Percentiles rank a stretch among this genome's conserved stretches.
Conservation (phyloP, 2,797 vertebrate species). For the Peromyscus nudipes region DNA sequence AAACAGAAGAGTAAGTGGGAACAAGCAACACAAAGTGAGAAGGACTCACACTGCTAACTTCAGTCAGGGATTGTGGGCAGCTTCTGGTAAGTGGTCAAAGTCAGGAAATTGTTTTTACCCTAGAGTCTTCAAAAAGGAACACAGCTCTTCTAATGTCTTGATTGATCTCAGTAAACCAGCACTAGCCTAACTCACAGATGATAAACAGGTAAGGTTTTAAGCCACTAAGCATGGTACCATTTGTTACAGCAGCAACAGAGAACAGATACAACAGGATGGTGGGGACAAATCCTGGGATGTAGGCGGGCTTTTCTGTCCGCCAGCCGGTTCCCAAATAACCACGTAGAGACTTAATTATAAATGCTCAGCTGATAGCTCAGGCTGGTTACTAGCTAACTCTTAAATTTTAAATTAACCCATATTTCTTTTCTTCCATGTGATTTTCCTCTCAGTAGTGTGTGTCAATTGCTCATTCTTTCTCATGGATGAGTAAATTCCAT, state of each 20-base stretch:
- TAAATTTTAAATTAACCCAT: too few species aligned
- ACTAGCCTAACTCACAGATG: not conserved
- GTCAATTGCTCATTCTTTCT: too few species aligned
- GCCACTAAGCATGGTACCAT: not conserved
- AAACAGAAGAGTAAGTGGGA: not conserved
- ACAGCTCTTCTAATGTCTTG: not conserved
- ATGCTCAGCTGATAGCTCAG: too few species aligned
- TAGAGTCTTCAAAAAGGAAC: not conserved
- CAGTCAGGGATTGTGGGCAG: not conserved
- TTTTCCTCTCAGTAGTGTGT: too few species aligned
- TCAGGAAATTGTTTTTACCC: not conserved
- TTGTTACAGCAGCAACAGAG: slow-evolving; percentile 23
- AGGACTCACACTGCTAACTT: too few species aligned
- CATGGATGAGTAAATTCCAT: too few species aligned
- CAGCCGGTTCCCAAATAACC: too few species aligned
- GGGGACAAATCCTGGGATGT: not conserved
- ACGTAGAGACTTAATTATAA: too few species aligned
- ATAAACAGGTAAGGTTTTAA: not conserved
- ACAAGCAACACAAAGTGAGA: not conserved
- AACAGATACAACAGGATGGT: not conserved
- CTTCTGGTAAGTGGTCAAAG: not conserved
- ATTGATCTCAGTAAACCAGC: not conserved
- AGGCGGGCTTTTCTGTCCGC: too few species aligned
- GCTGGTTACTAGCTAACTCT: too few species aligned
- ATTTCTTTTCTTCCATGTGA: too few species aligned